phyloP scores from a whole-genome alignment of 1,140 invertebrate species.

The Trichonephila clavata region DNA sequence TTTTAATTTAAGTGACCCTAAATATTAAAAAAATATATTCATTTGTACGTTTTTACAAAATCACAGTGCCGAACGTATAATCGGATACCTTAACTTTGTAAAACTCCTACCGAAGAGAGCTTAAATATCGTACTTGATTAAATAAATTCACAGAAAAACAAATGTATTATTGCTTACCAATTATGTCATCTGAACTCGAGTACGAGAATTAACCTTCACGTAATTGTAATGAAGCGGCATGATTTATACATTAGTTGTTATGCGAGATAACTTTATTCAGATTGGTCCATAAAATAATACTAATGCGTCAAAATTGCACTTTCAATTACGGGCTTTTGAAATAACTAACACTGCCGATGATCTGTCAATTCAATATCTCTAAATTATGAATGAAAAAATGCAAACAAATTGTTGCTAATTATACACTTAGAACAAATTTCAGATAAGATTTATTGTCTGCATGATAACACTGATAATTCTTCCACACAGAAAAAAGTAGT shows the following conservation, averaged over 20 bases:
- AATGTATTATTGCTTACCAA: too few relatives aligned
- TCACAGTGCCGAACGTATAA: too few relatives aligned
- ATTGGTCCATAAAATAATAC: neutral
- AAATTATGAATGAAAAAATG: neutral
- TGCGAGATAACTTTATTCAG: neutral
- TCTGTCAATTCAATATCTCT: neutral
- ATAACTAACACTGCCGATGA: neutral
- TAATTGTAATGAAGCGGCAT: too few relatives aligned
- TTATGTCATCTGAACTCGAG: too few relatives aligned
- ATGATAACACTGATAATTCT: neutral
- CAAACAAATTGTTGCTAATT: constrained; percentile 7
- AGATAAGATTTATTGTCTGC: neutral
- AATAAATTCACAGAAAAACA: too few relatives aligned
- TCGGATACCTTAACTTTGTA: too few relatives aligned
- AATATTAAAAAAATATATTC: too few relatives aligned
- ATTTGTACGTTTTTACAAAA: too few relatives aligned
- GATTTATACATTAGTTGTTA: neutral
- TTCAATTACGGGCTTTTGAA: neutral
- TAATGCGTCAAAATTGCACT: neutral
- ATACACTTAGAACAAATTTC: neutral
- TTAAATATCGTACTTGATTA: too few relatives aligned
- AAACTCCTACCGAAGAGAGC: too few relatives aligned
- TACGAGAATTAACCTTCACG: too few relatives aligned
- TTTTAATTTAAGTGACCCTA: too few relatives aligned
- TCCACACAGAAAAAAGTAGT: neutral